Percentiles rank a stretch among this genome's conserved stretches.
phyloP scores from a whole-genome alignment of 1,140 invertebrate genomes.

The Forficula auricularia region DNA sequence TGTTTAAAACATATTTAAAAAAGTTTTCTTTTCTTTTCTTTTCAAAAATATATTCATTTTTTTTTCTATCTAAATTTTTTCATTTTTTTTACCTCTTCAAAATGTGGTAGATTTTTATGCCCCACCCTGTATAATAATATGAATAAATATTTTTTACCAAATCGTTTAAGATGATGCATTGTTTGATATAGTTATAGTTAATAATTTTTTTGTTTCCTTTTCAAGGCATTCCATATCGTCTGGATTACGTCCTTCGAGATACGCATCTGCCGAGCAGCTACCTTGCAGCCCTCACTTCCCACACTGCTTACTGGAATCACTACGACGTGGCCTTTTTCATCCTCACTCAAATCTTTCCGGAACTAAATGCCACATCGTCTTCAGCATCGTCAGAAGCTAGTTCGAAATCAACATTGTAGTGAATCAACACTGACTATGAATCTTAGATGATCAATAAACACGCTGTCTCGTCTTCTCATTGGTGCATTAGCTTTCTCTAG shows the following conservation, averaged over 20 bases:
- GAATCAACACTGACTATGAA: too few species aligned
- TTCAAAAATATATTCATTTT: not conserved
- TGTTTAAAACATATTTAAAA: too few species aligned
- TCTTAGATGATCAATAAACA: too few species aligned
- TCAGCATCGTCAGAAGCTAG: slow-evolving; percentile 1
- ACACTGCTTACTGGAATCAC: slow-evolving; percentile 54
- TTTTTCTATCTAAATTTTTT: not conserved
- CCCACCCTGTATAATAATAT: not conserved
- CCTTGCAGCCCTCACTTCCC: slow-evolving; percentile 45
- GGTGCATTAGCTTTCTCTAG: too few species aligned
- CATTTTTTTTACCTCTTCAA: not conserved
- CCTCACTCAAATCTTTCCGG: slow-evolving; percentile 41
- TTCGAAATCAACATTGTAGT: too few species aligned
- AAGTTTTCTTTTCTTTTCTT: too few species aligned
- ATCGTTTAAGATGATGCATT: not conserved
- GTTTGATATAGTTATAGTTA: not conserved
- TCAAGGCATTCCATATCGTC: slow-evolving; percentile 39
- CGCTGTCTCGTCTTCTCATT: too few species aligned
- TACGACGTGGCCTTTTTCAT: slow-evolving; percentile 52
- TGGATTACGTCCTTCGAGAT: slow-evolving; percentile 46
- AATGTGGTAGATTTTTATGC: not conserved
- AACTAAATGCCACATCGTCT: slow-evolving; percentile 21
- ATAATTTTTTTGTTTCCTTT: slow-evolving; percentile 11
- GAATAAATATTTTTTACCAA: not conserved
- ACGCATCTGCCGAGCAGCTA: slow-evolving; percentile 39